Evolutionary conservation across 2,888 invertebrate genomes (phyloP).

Genomic region (Metopia argyrocephala): DNA sequence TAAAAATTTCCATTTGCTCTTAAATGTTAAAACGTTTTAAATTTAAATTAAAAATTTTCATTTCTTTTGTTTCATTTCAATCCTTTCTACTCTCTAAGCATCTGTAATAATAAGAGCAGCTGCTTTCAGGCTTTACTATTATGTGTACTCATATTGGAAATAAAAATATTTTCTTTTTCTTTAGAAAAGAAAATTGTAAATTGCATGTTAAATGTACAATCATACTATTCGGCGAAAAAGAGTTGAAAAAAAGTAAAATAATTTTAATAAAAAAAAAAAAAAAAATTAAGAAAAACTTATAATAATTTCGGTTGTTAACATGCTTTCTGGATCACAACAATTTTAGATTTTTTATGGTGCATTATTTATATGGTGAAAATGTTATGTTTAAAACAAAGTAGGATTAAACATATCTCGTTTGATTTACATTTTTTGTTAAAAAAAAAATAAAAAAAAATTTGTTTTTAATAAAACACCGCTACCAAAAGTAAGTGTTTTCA

Average conservation of each 20-base stretch:
- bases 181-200: not conserved
- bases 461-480: too few species aligned
- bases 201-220: not conserved
- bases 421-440: too few species aligned
- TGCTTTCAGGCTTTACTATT: not conserved
- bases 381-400: too few species aligned
- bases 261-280: not conserved
- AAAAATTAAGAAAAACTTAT: slow-evolving; percentile 1
- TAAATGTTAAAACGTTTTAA: slow-evolving; percentile 11
- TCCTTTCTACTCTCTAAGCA: not conserved
- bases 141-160: too few species aligned
- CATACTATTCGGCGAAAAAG: not conserved
- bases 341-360: slow-evolving; percentile 45
- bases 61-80: not conserved
- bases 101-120: not conserved
- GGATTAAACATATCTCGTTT: too few species aligned
- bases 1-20: slow-evolving; percentile 9
- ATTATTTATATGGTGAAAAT: slow-evolving; percentile 23
- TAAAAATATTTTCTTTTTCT: not conserved
- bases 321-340: slow-evolving; percentile 15
- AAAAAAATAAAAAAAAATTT: too few species aligned
- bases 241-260: too few species aligned
- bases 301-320: not conserved
- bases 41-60: slow-evolving; percentile 21
- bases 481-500: too few species aligned